Evolutionary conservation across 1,140 invertebrate species (phyloP).

Genomic region (Brachionus koreanus): DNA sequence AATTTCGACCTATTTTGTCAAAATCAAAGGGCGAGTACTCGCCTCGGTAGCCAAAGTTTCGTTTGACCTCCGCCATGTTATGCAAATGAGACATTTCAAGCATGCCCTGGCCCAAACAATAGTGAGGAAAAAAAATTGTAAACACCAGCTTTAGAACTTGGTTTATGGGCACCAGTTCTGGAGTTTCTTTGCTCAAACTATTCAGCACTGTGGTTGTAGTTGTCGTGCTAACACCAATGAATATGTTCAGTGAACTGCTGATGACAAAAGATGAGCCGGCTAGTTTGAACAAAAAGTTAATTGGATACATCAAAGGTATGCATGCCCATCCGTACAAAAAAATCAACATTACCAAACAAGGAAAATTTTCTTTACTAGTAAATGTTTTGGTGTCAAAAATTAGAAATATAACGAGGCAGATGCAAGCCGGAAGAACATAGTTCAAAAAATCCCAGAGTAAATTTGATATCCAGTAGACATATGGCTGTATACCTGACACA

Average conservation of each 20-base stretch:
- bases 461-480: constrained; percentile 53
- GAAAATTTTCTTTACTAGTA: constrained; percentile 60
- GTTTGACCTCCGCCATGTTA: constrained; percentile 9
- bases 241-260: constrained; percentile 65
- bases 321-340: constrained; percentile 55
- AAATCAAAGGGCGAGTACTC: constrained; percentile 57
- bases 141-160: constrained; percentile 66
- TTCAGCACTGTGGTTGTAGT: constrained; percentile 53
- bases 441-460: constrained; percentile 51
- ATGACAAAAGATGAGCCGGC: constrained; percentile 67
- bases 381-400: constrained; percentile 7
- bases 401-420: constrained; percentile 57
- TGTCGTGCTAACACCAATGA: constrained; percentile 64
- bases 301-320: constrained; percentile 58
- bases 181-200: constrained; percentile 50
- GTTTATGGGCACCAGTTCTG: constrained; percentile 47
- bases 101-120: constrained; percentile 66
- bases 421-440: neutral
- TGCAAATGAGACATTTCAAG: constrained; percentile 59
- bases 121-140: constrained; percentile 67
- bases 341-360: constrained; percentile 21
- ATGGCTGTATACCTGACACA: constrained; percentile 52
- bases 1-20: constrained; percentile 64
- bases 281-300: constrained; percentile 62
- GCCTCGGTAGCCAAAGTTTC: constrained; percentile 9